These are phyloP conservation scores for Dermolepida albohirtum DNA, from an alignment of 2,888 invertebrate species.

Conservation along the genomic window DNA sequence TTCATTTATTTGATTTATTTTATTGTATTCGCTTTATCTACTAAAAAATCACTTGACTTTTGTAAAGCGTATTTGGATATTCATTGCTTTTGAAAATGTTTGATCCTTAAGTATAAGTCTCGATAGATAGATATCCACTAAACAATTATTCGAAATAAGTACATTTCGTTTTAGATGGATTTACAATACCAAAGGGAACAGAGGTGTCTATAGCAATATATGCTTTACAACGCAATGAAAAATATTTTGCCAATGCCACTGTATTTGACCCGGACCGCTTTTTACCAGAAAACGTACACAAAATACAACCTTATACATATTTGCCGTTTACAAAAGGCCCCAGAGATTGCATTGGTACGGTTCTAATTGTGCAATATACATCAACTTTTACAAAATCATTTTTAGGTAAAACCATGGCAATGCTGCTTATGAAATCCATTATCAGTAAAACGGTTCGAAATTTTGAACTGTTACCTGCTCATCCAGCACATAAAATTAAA, in stretches of 20 bases:
- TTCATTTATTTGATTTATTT: too few species aligned
- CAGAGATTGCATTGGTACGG: conserved; percentile 27
- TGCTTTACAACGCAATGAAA: conserved; percentile 24
- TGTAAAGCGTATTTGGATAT: too few species aligned
- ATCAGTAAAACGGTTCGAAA: conserved; percentile 34
- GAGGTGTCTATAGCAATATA: conserved; percentile 22
- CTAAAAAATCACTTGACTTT: too few species aligned
- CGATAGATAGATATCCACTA: conserved; percentile 39
- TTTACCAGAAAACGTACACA: conserved; percentile 58
- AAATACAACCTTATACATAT: conserved; percentile 63
- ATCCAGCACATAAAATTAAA: conserved; percentile 24
- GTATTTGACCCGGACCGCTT: conserved; percentile 58
- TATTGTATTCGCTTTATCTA: too few species aligned
- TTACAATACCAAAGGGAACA: conserved; percentile 37
- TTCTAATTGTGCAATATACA: not conserved
- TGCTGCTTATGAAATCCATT: conserved; percentile 35
- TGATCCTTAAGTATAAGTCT: not conserved
- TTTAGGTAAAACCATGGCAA: conserved; percentile 38
- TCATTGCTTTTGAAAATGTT: too few species aligned
- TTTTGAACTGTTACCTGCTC: conserved; percentile 28
- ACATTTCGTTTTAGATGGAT: conserved; percentile 13
- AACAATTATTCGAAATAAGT: conserved; percentile 20
- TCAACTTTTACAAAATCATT: not conserved
- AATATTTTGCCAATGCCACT: conserved; percentile 61
- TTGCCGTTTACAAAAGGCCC: conserved; percentile 58